Evolutionary conservation across 2,797 vertebrate species (phyloP).

Genomic region (Scolopax bukidnonensis): DNA sequence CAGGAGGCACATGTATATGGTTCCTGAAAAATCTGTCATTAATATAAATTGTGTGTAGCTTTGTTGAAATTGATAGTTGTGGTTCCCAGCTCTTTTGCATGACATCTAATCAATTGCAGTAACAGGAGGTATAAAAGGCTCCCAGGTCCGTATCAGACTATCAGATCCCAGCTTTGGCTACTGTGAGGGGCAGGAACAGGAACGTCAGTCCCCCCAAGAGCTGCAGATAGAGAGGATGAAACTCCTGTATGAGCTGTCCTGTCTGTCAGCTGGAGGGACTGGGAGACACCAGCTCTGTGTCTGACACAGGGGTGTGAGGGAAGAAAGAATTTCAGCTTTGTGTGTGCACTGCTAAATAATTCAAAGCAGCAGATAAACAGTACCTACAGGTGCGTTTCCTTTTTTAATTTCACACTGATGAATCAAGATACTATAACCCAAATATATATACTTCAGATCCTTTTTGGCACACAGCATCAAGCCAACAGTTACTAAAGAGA

Average conservation of each 20-base stretch:
- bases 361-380: background rate
- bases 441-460: background rate
- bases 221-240: background rate
- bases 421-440: background rate
- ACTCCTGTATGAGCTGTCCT: background rate
- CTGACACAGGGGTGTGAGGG: background rate
- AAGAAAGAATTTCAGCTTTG: background rate
- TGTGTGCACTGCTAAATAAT: background rate
- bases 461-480: background rate
- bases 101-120: background rate
- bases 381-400: background rate
- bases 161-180: background rate
- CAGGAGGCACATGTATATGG: background rate
- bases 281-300: background rate
- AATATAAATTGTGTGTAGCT: background rate
- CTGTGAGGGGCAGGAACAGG: background rate
- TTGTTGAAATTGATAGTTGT: background rate
- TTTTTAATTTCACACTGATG: background rate
- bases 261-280: accelerated
- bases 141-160: background rate
- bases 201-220: background rate
- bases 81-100: background rate
- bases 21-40: background rate
- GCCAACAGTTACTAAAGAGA: background rate
- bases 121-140: background rate